Conservation (phyloP, 2,888 invertebrate species). For the Phyllotreta striolata region DNA sequence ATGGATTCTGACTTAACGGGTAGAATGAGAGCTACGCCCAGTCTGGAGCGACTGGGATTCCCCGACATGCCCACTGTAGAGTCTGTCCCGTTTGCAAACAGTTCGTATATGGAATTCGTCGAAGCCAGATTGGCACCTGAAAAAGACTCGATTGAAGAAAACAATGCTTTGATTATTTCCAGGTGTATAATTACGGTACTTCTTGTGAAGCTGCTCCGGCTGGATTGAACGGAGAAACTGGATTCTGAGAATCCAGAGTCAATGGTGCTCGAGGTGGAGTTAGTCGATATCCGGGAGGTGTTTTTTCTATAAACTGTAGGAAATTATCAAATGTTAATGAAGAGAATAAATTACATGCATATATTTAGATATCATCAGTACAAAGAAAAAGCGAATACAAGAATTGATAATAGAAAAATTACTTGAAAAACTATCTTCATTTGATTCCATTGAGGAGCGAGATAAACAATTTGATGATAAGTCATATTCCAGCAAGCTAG, state of each 20-base stretch:
- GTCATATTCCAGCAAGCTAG: conserved; percentile 9
- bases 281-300: conserved; percentile 9
- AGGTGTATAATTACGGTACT: conserved; percentile 18
- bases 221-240: conserved; percentile 12
- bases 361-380: too few species aligned
- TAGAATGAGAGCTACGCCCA: too few species aligned
- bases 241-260: conserved; percentile 36
- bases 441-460: conserved; percentile 12
- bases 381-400: too few species aligned
- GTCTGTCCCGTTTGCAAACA: too few species aligned
- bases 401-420: too few species aligned
- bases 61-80: too few species aligned
- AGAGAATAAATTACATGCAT: too few species aligned
- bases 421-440: conserved; percentile 18
- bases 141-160: conserved; percentile 1
- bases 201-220: conserved; percentile 19
- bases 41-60: too few species aligned
- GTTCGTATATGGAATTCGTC: too few species aligned
- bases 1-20: neutral
- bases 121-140: conserved; percentile 3
- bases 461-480: conserved; percentile 15
- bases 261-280: conserved; percentile 27
- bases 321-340: too few species aligned
- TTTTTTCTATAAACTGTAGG: conserved; percentile 27
- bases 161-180: conserved; percentile 2